Percentiles rank a stretch among this genome's conserved stretches.
phyloP scores from a whole-genome alignment of 2,797 vertebrate species.

The Euphonia xanthogaster region DNA sequence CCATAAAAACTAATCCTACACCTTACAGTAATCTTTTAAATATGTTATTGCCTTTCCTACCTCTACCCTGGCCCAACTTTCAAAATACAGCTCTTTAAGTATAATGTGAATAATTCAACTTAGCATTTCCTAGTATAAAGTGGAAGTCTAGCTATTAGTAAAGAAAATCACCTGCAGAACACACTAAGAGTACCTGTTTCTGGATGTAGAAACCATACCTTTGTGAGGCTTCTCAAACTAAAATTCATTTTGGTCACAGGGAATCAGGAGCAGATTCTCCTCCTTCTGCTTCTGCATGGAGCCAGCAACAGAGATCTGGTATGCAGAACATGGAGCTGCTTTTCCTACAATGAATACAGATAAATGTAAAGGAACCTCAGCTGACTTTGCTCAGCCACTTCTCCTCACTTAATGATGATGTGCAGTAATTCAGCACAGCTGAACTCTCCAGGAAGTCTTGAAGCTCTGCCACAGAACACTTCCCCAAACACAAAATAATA shows the following conservation, averaged over 20 bases:
- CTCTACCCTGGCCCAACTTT: background rate
- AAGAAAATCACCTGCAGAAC: background rate
- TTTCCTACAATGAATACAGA: background rate
- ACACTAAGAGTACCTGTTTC: background rate
- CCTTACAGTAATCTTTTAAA: background rate
- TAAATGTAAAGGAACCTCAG: background rate
- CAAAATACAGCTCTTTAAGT: background rate
- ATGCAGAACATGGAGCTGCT: background rate
- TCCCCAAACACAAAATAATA: background rate
- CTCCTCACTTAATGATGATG: background rate
- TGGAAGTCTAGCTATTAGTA: background rate
- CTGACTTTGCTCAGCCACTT: background rate
- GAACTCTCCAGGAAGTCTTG: background rate
- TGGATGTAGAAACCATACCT: background rate
- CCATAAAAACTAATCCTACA: background rate
- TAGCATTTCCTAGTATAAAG: background rate
- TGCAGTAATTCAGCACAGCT: background rate
- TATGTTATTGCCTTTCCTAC: background rate
- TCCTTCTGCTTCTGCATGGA: background rate
- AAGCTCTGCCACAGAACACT: background rate
- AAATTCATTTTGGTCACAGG: background rate
- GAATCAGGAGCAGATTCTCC: background rate
- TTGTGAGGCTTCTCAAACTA: background rate
- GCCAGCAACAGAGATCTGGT: background rate
- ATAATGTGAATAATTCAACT: background rate